These are phyloP conservation scores for Noctua janthe DNA, from an alignment of 2,888 invertebrate genomes.

Conservation along the genomic window DNA sequence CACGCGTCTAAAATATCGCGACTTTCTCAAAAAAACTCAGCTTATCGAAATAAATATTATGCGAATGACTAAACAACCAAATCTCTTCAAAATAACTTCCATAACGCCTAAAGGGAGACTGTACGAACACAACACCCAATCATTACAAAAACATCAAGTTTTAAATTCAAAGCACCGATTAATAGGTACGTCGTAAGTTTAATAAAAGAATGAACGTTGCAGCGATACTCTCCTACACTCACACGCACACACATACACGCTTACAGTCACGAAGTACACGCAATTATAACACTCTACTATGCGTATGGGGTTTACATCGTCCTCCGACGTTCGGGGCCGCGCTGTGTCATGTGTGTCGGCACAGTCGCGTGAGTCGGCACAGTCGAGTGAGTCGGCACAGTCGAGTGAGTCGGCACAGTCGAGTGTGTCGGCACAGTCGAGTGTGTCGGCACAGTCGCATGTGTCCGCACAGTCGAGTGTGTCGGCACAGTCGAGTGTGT, in stretches of 20 bases:
- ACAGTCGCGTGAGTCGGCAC: background rate
- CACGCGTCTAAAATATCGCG: conserved; percentile 32
- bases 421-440: too few species aligned
- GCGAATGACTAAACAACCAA: conserved; percentile 55
- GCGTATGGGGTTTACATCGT: conserved; percentile 83
- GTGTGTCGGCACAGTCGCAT: too few species aligned
- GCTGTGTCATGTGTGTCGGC: background rate
- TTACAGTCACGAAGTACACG: conserved; percentile 59
- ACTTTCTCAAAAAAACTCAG: conserved; percentile 44
- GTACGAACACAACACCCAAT: conserved; percentile 64
- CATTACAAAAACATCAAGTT: conserved; percentile 62
- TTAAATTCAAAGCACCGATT: conserved; percentile 68
- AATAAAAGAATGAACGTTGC: conserved; percentile 49
- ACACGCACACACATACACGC: conserved; percentile 53
- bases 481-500: too few species aligned
- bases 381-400: too few species aligned
- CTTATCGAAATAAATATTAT: conserved; percentile 55
- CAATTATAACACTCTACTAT: conserved; percentile 73
- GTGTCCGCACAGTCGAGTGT: too few species aligned
- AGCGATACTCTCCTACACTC: conserved; percentile 45
- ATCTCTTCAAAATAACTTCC: conserved; percentile 19
- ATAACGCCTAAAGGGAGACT: conserved; percentile 29
- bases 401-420: too few species aligned
- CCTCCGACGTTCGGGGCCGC: conserved; percentile 53
- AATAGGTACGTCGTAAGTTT: conserved; percentile 62